Evolutionary conservation across 2,797 vertebrate genomes (phyloP).

Genomic region (Pseudocheirus occidentalis): DNA sequence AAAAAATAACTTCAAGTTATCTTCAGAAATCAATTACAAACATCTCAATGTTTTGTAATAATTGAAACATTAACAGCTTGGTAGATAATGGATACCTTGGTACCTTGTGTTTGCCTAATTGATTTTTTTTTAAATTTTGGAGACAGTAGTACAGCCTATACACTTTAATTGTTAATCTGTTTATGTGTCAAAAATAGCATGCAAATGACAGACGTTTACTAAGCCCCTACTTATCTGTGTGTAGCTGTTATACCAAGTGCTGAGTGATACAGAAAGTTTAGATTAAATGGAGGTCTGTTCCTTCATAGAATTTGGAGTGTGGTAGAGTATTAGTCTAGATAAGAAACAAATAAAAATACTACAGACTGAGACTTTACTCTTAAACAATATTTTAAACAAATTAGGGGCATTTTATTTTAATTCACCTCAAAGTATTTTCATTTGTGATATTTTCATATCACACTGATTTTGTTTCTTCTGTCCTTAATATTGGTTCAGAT

Average conservation of each 20-base stretch:
- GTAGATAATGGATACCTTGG: neutral
- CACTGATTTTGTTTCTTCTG: slow-evolving; percentile 25
- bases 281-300: neutral
- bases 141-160: neutral
- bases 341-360: neutral
- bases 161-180: neutral
- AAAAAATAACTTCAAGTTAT: neutral
- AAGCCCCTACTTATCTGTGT: neutral
- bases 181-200: neutral
- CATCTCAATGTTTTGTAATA: neutral
- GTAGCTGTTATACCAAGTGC: neutral
- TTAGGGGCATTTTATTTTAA: neutral
- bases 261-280: neutral
- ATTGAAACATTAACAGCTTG: neutral
- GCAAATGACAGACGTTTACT: neutral
- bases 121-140: neutral
- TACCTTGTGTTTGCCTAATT: neutral
- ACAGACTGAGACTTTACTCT: neutral
- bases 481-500: slow-evolving; percentile 13
- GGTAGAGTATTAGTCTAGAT: neutral
- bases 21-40: neutral
- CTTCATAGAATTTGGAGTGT: neutral
- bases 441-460: slow-evolving; percentile 53
- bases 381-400: neutral
- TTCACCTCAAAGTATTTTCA: neutral